These are phyloP conservation scores for Schizothorax lantsangensis DNA, from an alignment of 2,797 vertebrate species.

Conservation along the genomic window DNA sequence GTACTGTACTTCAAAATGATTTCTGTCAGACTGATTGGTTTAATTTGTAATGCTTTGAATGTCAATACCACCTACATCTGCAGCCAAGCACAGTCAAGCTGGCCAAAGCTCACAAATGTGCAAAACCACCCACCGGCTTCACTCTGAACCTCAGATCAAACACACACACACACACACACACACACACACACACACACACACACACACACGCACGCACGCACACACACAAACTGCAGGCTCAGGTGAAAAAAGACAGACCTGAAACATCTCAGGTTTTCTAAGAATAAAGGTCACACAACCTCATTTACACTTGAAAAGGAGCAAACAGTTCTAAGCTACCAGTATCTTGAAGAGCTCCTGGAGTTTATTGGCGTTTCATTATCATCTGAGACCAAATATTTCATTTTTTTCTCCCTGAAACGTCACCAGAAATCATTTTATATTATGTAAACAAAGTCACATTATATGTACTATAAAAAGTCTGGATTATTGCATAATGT, in stretches of 20 bases:
- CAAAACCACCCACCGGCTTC: slow-evolving; percentile 4
- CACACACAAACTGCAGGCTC: background rate
- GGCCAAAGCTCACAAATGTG: slow-evolving; percentile 22
- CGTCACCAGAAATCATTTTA: background rate
- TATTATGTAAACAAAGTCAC: background rate
- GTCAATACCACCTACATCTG: slow-evolving; percentile 15
- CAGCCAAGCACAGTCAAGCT: slow-evolving; percentile 31
- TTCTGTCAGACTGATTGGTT: slow-evolving; percentile 8
- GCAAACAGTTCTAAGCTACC: background rate
- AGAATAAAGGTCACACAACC: slow-evolving; percentile 9
- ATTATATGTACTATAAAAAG: no score
- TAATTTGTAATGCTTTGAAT: slow-evolving; percentile 27
- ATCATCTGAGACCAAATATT: background rate
- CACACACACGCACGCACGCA: background rate
- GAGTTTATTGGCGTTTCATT: background rate
- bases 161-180: slow-evolving; percentile 11
- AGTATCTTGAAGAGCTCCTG: background rate
- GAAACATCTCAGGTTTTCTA: slow-evolving; percentile 7
- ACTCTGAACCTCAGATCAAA: slow-evolving; percentile 9
- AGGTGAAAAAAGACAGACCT: background rate
- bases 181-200: background rate
- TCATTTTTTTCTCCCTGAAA: background rate
- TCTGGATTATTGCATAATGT: background rate
- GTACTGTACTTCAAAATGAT: background rate
- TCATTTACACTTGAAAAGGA: slow-evolving; percentile 19